Evolutionary conservation across 1,140 invertebrate species (phyloP).

Genomic region (Octopus sinensis): DNA sequence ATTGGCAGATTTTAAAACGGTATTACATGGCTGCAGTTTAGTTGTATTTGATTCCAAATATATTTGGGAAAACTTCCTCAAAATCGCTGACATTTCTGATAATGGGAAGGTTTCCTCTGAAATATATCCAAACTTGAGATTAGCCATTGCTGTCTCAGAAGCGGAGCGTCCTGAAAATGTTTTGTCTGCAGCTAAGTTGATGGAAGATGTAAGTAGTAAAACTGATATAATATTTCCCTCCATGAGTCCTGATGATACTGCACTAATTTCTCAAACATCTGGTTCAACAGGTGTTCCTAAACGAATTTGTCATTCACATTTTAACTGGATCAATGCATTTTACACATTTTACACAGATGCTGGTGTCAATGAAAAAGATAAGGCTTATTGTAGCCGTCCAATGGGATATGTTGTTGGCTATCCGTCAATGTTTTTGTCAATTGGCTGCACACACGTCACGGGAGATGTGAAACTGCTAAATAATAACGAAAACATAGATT

Average conservation of each 20-base stretch:
- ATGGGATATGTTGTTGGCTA: slow-evolving; percentile 9
- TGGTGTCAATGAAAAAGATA: not conserved
- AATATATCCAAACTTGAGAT: not conserved
- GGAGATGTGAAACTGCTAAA: not conserved
- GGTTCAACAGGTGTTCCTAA: slow-evolving; percentile 12
- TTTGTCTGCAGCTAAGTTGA: not conserved
- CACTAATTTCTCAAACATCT: not conserved
- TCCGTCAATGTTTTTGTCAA: not conserved
- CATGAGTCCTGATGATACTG: slow-evolving; percentile 6
- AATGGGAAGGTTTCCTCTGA: not conserved
- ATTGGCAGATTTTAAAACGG: not conserved
- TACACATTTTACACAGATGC: not conserved
- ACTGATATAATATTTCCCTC: not conserved
- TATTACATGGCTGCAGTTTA: not conserved
- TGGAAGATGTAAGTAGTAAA: not conserved
- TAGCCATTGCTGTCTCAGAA: not conserved
- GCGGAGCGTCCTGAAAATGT: not conserved
- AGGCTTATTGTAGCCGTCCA: not conserved
- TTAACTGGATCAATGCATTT: not conserved
- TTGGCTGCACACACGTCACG: not conserved
- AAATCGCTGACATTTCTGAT: not conserved
- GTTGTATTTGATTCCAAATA: not conserved
- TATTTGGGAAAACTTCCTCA: not conserved
- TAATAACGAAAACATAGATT: not conserved
- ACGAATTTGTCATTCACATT: not conserved